Evolutionary conservation across 2,888 invertebrate species (phyloP), one percentile per base, ranked within the genome.

Genomic region (Hyles lineata): DNA sequence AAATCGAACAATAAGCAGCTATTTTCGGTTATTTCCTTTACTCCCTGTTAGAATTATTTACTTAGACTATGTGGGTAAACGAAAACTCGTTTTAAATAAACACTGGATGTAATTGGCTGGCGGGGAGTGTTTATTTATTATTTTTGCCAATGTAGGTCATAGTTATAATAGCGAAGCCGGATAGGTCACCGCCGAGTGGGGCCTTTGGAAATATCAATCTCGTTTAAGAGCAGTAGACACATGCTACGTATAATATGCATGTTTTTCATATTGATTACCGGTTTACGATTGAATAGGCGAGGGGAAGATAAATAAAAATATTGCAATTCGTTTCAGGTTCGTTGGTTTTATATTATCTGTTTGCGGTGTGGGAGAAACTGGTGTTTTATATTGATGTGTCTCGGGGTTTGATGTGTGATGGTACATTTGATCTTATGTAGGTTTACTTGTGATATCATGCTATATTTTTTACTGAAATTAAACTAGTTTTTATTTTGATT

Each of bases 191-290:
- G 73, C 55, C 4, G 73, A 59, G 62, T 25, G 55, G 63, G 60
- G 50, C 78, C 82, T 83, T 83, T 81, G 83, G 83, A 85, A 87
- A 86, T 86, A 87, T 88, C 84, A 81, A 83, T 84, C 80, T 81
- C 83, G 81, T 82, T 32, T 52, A 69, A 60, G 58, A 69, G 50
- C 58, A 1, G 70, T 58, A 55, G 35, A 70, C 35, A 58, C 61
- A 71, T 43, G n/a, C 55, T 43, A 23, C 59, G n/a, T 15, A 58
- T 58, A 17, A 29, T 25, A 25, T 29, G 29, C 19, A 32, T 19
- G 32, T 25, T 60, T 60, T 25, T 25, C 25, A 60, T 25, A 60
- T 25, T 11, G 17, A 17, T 60, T 23, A 7, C 29, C 61, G 61
- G 15, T 19, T 62, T 62, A 19, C 29, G 29, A 7, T 32, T 32